Evolutionary conservation across 2,797 vertebrate species (phyloP).

Genomic region (Champsocephalus esox): DNA sequence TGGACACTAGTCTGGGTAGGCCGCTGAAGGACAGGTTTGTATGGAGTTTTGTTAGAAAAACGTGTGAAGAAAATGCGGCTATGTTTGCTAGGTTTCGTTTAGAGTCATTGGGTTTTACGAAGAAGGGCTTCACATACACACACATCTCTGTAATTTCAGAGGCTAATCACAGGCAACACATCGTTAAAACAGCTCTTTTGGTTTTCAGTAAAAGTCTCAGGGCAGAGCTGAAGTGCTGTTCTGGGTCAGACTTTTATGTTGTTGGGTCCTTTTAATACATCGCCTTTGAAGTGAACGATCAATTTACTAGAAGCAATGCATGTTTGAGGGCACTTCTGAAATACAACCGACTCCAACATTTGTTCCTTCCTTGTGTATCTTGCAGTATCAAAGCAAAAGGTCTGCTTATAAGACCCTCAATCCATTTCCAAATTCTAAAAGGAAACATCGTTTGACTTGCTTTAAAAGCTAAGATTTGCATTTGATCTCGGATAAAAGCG

Average conservation of each 20-base stretch:
- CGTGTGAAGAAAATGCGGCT: conserved; percentile 22
- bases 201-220: conserved; percentile 34
- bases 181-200: conserved; percentile 45
- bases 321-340: conserved; percentile 27
- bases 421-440: background rate
- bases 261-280: conserved; percentile 47
- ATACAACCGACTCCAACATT: background rate
- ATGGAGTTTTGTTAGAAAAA: conserved; percentile 25
- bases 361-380: background rate
- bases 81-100: conserved; percentile 32
- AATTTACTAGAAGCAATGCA: conserved; percentile 63
- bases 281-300: conserved; percentile 58
- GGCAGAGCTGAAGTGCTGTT: conserved; percentile 40
- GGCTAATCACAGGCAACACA: conserved; percentile 35
- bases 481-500: background rate
- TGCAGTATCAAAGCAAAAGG: background rate
- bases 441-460: background rate
- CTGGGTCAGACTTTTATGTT: conserved; percentile 37
- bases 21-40: conserved; percentile 38
- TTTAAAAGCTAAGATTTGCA: background rate
- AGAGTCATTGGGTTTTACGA: conserved; percentile 5
- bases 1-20: conserved; percentile 29
- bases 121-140: too few species aligned
- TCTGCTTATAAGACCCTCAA: background rate
- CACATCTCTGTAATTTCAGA: conserved; percentile 25